A percentile compares a stretch with the other conserved stretches of the same genome.
Conservation (phyloP, 2,888 invertebrate species). For the Drosophila borealis region DNA sequence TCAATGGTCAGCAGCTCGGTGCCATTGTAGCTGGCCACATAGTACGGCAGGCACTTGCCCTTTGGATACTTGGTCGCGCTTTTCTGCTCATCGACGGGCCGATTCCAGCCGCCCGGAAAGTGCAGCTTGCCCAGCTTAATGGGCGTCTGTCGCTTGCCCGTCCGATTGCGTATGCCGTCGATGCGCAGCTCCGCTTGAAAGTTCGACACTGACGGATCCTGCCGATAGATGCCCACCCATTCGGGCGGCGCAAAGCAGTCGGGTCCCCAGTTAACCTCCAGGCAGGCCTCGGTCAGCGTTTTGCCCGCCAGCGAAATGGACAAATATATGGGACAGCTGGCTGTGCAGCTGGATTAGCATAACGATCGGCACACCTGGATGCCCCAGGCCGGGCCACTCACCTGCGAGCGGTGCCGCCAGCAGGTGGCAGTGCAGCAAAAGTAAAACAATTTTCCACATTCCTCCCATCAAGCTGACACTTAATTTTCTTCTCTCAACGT, state of each 20-base stretch:
- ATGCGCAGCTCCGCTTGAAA: constrained; percentile 73
- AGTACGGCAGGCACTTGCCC: constrained; percentile 89
- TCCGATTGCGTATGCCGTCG: constrained; percentile 84
- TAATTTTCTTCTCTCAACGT: constrained; percentile 15
- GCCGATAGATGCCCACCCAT: constrained; percentile 83
- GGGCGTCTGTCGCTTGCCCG: constrained; percentile 85
- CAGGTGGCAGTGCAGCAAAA: constrained; percentile 36
- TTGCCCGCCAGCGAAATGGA: constrained; percentile 81
- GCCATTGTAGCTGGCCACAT: constrained; percentile 89
- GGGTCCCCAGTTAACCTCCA: constrained; percentile 84
- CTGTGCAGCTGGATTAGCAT: constrained; percentile 25
- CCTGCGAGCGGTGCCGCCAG: constrained; percentile 41
- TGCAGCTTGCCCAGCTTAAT: constrained; percentile 86
- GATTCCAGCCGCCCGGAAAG: constrained; percentile 88
- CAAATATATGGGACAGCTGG: constrained; percentile 82
- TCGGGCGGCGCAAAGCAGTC: constrained; percentile 81
- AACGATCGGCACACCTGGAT: not conserved
- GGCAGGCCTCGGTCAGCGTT: constrained; percentile 71
- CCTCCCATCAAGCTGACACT: constrained; percentile 1
- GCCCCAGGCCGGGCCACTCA: constrained; percentile 7
- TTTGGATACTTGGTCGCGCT: constrained; percentile 80
- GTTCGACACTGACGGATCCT: constrained; percentile 82
- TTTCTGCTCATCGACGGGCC: constrained; percentile 68
- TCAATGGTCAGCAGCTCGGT: constrained; percentile 87
- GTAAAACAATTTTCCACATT: constrained; percentile 33